phyloP scores from a whole-genome alignment of 2,113 vertebrate species.

The Carlito syrichta region DNA sequence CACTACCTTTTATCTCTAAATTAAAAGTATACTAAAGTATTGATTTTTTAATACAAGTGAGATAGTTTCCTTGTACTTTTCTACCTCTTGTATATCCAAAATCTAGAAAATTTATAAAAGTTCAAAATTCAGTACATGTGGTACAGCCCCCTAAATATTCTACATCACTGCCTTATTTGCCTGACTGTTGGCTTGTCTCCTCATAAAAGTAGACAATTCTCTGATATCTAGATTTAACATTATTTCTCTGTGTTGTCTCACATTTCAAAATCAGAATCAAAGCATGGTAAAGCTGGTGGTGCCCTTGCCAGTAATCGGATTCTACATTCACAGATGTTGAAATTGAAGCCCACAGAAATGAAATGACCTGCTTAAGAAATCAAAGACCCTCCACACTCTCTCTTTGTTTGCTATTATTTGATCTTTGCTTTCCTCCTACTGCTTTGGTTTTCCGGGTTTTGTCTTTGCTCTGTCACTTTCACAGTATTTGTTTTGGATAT shows the following conservation, averaged over 20 bases:
- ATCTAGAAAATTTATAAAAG: not conserved
- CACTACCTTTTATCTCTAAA: not conserved
- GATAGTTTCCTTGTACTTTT: not conserved
- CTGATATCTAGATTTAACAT: not conserved
- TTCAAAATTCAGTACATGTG: not conserved
- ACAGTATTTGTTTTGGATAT: not conserved
- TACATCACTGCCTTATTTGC: not conserved
- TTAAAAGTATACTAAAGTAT: not conserved
- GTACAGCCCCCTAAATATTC: not conserved
- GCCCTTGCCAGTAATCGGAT: not conserved
- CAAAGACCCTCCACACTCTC: not conserved
- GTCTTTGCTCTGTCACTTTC: not conserved
- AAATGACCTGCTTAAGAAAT: constrained; percentile 9
- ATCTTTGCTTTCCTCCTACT: not conserved
- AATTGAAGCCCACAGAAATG: not conserved
- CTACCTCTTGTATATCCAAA: not conserved
- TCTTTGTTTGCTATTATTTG: not conserved
- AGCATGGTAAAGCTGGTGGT: not conserved
- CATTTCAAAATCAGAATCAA: not conserved
- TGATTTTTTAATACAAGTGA: not conserved
- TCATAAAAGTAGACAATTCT: not conserved
- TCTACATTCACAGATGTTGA: not conserved
- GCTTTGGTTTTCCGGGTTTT: constrained; percentile 22
- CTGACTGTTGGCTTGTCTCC: not conserved
- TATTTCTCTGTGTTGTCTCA: not conserved